Evolutionary conservation across 1,140 invertebrate species (phyloP), one percentile per base, ranked within the genome.

Genomic region (Grapholita molesta): DNA sequence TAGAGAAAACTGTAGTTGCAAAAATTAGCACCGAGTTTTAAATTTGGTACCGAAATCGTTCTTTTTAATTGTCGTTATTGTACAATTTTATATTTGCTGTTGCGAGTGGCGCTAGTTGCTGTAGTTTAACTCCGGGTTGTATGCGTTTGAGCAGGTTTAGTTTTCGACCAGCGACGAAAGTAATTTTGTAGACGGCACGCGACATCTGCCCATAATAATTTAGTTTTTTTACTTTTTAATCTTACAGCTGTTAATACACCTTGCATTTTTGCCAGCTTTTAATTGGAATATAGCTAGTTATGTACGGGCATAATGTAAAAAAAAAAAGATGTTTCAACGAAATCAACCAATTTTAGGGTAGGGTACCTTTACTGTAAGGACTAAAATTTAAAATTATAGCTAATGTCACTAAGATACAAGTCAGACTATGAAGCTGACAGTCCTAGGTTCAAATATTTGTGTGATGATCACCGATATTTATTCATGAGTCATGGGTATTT

Each of bases 171-270:
- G 11, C 7, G 7, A n/a, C 25, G 7, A 28, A 28, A 15, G 12
- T 15, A 28, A 61, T 15, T 32, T 61, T 61, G 55, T 28, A 6
- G 12, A n/a, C 12, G 55, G 55, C 55, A 61, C 55, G 55, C 12
- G 55, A 25, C 55, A 61, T 61, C 55, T 61, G 55, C 55, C 55
- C 28, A 61, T 61, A 28, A 28, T 61, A 61, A 61, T 61, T 32
- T 28, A 61, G 55, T 61, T 61, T 61, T 32, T 61, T 61, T 61
- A 28, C 30, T 61, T 25, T 25, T 61, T 61, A 61, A 61, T 61
- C 55, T 28, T 25, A n/a, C 55, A 28, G 55, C 55, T 61, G 55
- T 30, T 61, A 23, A 28, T 15, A 15, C 55, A 61, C 55, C 55
- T 61, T 61, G 55, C 53, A 23, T 57, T 57, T 28, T 25, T 61